Evolutionary conservation across 2,888 invertebrate species (phyloP).

Genomic region (Calliphora vomitoria): DNA sequence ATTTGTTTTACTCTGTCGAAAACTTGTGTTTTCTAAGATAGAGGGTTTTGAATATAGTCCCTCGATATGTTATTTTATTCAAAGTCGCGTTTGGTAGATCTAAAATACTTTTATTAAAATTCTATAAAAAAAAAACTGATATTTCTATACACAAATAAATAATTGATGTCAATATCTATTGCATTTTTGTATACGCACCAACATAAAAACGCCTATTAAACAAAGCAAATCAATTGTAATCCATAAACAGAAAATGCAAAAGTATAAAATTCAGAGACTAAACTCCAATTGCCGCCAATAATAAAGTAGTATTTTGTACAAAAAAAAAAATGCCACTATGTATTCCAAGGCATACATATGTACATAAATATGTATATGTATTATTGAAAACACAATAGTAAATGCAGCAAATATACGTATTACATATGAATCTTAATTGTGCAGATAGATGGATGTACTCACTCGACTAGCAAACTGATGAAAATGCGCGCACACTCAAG

Average conservation of each 20-base stretch:
- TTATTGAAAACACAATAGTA: constrained; percentile 1
- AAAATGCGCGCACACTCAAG: constrained; percentile 70
- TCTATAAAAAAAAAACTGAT: no score
- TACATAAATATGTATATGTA: not conserved
- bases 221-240: constrained; percentile 74
- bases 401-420: not conserved
- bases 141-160: no score
- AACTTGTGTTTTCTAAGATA: no score
- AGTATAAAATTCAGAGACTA: constrained; percentile 50
- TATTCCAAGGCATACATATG: not conserved
- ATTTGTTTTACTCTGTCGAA: no score
- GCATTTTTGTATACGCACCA: constrained; percentile 1
- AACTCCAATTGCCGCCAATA: constrained; percentile 65
- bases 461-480: constrained; percentile 54
- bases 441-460: constrained; percentile 38
- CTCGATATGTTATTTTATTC: no score
- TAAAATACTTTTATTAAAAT: no score
- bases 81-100: no score
- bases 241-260: constrained; percentile 33
- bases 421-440: constrained; percentile 18
- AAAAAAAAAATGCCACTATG: not conserved
- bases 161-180: not conserved
- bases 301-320: constrained; percentile 47
- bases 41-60: no score
- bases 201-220: constrained; percentile 13